A percentile compares a stretch with the other conserved stretches of the same genome.
Evolutionary conservation across 2,113 vertebrate genomes (phyloP).

Genomic region (Gadus chalcogrammus): DNA sequence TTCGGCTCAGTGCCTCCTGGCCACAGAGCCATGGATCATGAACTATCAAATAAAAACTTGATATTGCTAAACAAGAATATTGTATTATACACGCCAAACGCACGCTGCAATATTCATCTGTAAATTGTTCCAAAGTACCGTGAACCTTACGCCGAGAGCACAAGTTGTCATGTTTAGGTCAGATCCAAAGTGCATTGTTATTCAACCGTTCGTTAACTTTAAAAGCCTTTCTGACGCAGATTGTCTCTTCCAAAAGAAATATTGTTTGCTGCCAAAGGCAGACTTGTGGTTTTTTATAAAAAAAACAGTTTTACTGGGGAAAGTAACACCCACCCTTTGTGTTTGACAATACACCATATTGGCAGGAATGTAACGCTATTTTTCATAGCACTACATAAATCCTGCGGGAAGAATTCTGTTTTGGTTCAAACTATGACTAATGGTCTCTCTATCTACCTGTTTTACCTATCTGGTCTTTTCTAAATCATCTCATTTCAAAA

Average conservation of each 20-base stretch:
- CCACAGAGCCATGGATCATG: constrained; percentile 5
- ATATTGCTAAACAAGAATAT: too few relatives aligned
- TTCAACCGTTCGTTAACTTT: constrained; percentile 56
- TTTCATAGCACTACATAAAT: constrained; percentile 28
- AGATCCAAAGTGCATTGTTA: constrained; percentile 43
- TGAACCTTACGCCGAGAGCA: not conserved
- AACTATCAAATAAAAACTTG: not conserved
- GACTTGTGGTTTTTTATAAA: constrained; percentile 65
- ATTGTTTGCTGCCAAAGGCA: constrained; percentile 48
- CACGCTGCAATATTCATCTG: not conserved
- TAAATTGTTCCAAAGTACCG: constrained; percentile 18
- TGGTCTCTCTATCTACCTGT: not conserved
- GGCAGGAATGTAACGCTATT: constrained; percentile 16
- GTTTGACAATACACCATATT: constrained; percentile 21
- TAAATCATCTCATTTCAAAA: constrained; percentile 40
- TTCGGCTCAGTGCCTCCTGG: constrained; percentile 1
- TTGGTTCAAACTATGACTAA: too few relatives aligned
- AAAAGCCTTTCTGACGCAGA: constrained; percentile 47
- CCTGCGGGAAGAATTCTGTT: too few relatives aligned
- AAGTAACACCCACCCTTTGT: constrained; percentile 45
- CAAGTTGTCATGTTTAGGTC: constrained; percentile 33
- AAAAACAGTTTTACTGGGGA: constrained; percentile 61
- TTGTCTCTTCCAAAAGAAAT: constrained; percentile 49
- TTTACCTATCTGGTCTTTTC: constrained; percentile 14
- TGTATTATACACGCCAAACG: constrained; percentile 1